Base-by-base conservation (phyloP, 2,888 invertebrate genomes). In the Nipponacmea schrenckii region DNA sequence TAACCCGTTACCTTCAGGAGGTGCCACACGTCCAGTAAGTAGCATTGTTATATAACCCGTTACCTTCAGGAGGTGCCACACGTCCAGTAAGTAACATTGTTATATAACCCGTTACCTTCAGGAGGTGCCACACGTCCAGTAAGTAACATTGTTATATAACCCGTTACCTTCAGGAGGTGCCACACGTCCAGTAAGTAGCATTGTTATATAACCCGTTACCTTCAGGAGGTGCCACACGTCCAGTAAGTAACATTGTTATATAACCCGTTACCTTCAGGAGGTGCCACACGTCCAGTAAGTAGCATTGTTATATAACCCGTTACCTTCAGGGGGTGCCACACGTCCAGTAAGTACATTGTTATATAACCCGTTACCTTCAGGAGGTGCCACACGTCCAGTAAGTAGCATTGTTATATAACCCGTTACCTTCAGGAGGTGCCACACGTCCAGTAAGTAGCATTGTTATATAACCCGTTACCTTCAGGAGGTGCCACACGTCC, bases 291-390 rank as follows among this genome's bases (percentile, higher is more conserved):
- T 44, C 20, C 17, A n/a, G 87, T 87, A 27, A 69, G 68, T 64
- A 12, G 20, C 15, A 46, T 24, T n/a, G 7, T 2, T 67, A 20
- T 20, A 12, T 67, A 20, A 17, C n/a, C 24, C 20, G n/a, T 45
- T 39, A 67, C 45, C 10, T 20, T 20, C 17, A 10, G n/a, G 14
- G n/a, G 26, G 12, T 10, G 8, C 15, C 20, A 46, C 17, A 45
- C 17, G 17, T 44, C 20, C 17, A n/a, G 87, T 87, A 27, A 69
- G 68, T 64, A 12, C 15, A 46, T 24, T n/a, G 7, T 2, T 67
- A 20, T 20, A 12, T 67, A 20, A 17, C n/a, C 24, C 20, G n/a
- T 45, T 39, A 67, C 45, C 10, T 20, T 20, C 17, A 10, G n/a
- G 14, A 26, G 26, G 12, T 10, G 8, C 15, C 20, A 46, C 17